Percentiles rank a stretch among this genome's conserved stretches.
These are phyloP conservation scores for Saccostrea echinata DNA, from an alignment of 1,140 invertebrate species.

Conservation along the genomic window DNA sequence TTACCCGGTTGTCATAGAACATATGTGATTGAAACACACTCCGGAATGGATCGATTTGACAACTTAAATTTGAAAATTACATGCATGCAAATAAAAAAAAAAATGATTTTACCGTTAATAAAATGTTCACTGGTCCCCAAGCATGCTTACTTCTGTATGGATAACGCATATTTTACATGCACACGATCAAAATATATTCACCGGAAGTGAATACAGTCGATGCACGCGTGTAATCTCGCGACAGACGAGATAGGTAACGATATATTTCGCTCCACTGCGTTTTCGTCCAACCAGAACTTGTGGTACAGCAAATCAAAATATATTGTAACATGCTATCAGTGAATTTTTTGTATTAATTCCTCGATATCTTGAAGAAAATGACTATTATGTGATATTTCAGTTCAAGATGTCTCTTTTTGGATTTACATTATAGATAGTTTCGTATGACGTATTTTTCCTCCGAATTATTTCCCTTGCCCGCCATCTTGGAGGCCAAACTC, in stretches of 20 bases:
- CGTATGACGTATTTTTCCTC: too few relatives aligned
- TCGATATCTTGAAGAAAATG: too few relatives aligned
- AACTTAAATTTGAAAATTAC: neutral
- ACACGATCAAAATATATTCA: conserved; percentile 15
- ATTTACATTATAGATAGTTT: too few relatives aligned
- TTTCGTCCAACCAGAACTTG: neutral
- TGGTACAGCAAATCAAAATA: neutral
- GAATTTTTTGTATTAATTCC: too few relatives aligned
- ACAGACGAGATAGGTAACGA: conserved; percentile 8
- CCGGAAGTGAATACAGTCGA: conserved; percentile 33
- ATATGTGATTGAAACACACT: conserved; percentile 1
- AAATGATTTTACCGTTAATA: neutral
- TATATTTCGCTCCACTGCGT: neutral
- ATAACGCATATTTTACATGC: conserved; percentile 2
- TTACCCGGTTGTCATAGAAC: conserved; percentile 17
- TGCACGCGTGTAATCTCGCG: conserved; percentile 31
- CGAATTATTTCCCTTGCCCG: too few relatives aligned
- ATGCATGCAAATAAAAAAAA: neutral
- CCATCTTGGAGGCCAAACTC: too few relatives aligned
- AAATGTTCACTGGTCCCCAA: conserved; percentile 1
- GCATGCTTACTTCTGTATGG: neutral
- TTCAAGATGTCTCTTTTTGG: too few relatives aligned
- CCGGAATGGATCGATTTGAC: neutral
- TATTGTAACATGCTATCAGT: too few relatives aligned
- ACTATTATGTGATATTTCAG: too few relatives aligned